phyloP scores from a whole-genome alignment of 2,888 invertebrate genomes.

The Sinopyrophorus schimmeli region DNA sequence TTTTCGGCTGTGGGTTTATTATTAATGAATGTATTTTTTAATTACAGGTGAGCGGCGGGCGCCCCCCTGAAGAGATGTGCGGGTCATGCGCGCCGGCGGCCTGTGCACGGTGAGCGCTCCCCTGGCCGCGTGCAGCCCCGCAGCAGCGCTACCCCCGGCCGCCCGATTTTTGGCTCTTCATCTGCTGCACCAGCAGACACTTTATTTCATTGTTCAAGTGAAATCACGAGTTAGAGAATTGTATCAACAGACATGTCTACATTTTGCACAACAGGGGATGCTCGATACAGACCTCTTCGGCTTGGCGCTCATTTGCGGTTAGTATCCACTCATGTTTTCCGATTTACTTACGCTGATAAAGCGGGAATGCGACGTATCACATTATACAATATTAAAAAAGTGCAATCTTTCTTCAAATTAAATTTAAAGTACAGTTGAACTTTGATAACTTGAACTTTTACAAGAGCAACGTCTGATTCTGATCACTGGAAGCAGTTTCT shows the following conservation, averaged over 20 bases:
- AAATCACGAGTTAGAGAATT: slow-evolving; percentile 84
- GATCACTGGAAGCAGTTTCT: no score
- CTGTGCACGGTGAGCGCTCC: slow-evolving; percentile 82
- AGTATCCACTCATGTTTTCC: no score
- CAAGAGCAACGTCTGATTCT: no score
- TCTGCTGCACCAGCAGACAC: slow-evolving; percentile 64
- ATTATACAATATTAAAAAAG: no score
- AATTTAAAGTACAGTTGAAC: no score
- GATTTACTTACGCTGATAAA: no score
- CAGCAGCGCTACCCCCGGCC: slow-evolving; percentile 63
- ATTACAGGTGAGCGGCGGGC: slow-evolving; percentile 37
- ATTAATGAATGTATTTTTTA: slow-evolving; percentile 13
- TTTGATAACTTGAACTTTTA: no score
- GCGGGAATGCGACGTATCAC: no score
- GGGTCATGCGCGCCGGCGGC: slow-evolving; percentile 60
- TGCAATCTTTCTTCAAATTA: no score
- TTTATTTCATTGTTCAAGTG: slow-evolving; percentile 68
- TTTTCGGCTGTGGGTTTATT: no score
- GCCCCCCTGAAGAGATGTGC: slow-evolving; percentile 52
- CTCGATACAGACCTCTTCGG: slow-evolving; percentile 85
- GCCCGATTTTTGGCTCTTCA: slow-evolving; percentile 68
- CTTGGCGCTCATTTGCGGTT: slow-evolving; percentile 81
- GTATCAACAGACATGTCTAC: slow-evolving; percentile 77
- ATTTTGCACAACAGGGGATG: slow-evolving; percentile 81
- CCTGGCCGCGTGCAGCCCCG: slow-evolving; percentile 75